Conservation (phyloP, 1,140 invertebrate species). For the Globodera ellingtonae region DNA sequence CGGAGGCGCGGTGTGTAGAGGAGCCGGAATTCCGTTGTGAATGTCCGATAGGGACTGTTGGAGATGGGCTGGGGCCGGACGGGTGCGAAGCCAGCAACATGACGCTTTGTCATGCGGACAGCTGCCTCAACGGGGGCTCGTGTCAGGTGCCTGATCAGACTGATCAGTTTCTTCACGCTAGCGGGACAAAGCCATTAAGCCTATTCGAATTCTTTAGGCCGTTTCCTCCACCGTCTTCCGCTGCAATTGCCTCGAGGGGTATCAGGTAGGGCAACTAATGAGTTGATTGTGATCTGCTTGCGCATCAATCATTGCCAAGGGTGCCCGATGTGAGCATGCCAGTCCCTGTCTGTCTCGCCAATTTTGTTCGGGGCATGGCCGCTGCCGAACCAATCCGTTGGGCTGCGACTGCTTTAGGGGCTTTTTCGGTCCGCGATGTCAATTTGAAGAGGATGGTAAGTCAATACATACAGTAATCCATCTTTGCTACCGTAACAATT, state of each 20-base stretch:
- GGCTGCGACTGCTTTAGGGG: slow-evolving; percentile 42
- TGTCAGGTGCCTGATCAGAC: slow-evolving; percentile 26
- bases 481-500: neutral
- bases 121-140: slow-evolving; percentile 40
- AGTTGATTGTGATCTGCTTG: neutral
- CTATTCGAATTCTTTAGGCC: slow-evolving; percentile 23
- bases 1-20: slow-evolving; percentile 31
- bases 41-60: slow-evolving; percentile 35
- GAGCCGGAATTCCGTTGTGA: slow-evolving; percentile 39
- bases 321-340: slow-evolving; percentile 30
- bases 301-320: neutral
- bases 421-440: slow-evolving; percentile 37
- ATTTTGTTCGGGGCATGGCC: slow-evolving; percentile 37
- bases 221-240: slow-evolving; percentile 25
- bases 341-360: slow-evolving; percentile 32
- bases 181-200: neutral
- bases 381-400: slow-evolving; percentile 17
- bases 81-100: slow-evolving; percentile 30
- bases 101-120: slow-evolving; percentile 25
- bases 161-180: neutral
- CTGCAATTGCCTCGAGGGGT: slow-evolving; percentile 29
- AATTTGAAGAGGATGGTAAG: slow-evolving; percentile 41
- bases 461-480: neutral
- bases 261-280: neutral
- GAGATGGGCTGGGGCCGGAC: slow-evolving; percentile 33